phyloP scores from a whole-genome alignment of 2,888 invertebrate species.

The Sabatieria punctata region DNA sequence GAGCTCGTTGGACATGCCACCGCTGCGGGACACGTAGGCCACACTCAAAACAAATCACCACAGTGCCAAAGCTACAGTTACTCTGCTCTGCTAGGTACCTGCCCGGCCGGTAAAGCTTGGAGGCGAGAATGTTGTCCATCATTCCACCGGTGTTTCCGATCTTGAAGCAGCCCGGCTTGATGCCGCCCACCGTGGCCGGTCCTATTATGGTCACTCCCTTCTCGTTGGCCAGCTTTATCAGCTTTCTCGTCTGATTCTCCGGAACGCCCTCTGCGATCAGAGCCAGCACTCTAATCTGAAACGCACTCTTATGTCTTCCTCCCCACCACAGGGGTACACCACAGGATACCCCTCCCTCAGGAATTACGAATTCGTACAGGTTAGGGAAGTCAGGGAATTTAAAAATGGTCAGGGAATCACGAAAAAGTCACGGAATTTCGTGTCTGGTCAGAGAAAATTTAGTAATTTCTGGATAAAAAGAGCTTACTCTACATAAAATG shows the following conservation, averaged over 20 bases:
- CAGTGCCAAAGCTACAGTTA: too few relatives aligned
- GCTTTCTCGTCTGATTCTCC: constrained; percentile 87
- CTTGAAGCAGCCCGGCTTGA: constrained; percentile 96
- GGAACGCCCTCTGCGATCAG: constrained; percentile 99
- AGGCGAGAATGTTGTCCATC: constrained; percentile 96
- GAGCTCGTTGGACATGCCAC: constrained; percentile 97
- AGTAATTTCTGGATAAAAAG: too few relatives aligned
- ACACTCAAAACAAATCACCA: constrained; percentile 48
- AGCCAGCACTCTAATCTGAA: constrained; percentile 73
- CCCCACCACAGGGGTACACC: background rate
- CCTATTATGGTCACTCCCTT: constrained; percentile 74
- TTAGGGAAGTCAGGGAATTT: background rate
- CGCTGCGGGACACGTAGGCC: constrained; percentile 92
- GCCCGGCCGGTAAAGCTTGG: constrained; percentile 86
- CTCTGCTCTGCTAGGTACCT: constrained; percentile 34
- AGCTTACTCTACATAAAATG: too few relatives aligned
- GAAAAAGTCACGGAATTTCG: too few relatives aligned
- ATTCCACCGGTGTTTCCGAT: constrained; percentile 94
- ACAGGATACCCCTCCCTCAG: background rate
- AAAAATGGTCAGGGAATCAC: background rate
- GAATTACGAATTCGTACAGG: background rate
- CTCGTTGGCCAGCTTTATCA: constrained; percentile 50
- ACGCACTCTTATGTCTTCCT: constrained; percentile 7
- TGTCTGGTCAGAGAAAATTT: too few relatives aligned
- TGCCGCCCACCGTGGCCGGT: constrained; percentile 56